Base-by-base conservation (phyloP, 2,113 vertebrate genomes). In the Rhinolophus sinicus region DNA sequence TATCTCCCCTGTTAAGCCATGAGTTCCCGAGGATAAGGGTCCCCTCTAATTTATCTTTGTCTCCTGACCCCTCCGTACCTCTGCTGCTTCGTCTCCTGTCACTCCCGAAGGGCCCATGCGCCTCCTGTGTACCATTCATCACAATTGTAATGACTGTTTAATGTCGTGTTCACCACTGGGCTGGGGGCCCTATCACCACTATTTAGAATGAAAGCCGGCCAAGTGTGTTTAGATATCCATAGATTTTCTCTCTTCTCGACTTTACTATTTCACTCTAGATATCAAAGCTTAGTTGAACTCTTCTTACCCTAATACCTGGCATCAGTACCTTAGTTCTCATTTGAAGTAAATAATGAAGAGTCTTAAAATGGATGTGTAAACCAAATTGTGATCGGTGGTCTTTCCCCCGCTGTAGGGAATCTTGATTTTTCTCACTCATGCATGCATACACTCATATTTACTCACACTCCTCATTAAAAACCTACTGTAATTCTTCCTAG, bases 61-160 rank as follows among this genome's bases (percentile, higher is more conserved):
- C 6, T n/a, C 28, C 44, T 35, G 2, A 8, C 15, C 21, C 21
- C 13, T 21, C 60, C 28, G 9, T 8, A 3, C 12, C 22, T 21
- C 60, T 33, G 38, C 22, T 2, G 21, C 54, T 21, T 30, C 64
- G 7, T 15, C 40, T 38, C 77, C 64, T 24, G 14, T 40, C 9
- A 0, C 15, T 18, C 18, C 47, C 7, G 1, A 6, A 38, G 38
- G 44, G 24, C 58, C 22, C 0, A 0, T 40, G 64, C 0, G 26
- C 21, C 64, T n/a, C 54, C 62, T 26, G 3, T 3, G 6, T 35
- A 38, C 58, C 12, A 4, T 3, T 44, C 30, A 14, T 65, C 15
- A 19, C n/a, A 1, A 38, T 10, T 40, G 33, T 35, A 24, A 28
- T 14, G 47, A 44, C 47, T 70, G 15, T 64, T 58, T 15, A 13